These are phyloP conservation scores for Sprattus sprattus DNA, from an alignment of 2,113 vertebrate species.

Conservation along the genomic window DNA sequence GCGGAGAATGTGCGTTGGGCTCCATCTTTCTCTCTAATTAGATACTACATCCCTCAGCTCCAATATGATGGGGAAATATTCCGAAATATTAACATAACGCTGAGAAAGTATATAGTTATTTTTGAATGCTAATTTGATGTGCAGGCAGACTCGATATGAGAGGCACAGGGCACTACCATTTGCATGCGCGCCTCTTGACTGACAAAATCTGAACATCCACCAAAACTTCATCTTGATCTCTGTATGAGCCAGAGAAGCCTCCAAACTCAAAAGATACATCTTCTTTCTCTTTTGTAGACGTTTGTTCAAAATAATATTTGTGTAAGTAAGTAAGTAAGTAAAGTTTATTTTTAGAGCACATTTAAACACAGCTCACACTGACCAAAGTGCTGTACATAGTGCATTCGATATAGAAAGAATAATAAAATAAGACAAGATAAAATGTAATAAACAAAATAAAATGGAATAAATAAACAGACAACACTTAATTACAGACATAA, in stretches of 20 bases:
- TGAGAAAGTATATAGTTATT: not conserved
- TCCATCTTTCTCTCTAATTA: not conserved
- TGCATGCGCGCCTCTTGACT: not conserved
- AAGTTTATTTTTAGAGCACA: no score
- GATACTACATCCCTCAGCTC: not conserved
- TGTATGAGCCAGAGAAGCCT: no score
- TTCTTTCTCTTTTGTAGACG: no score
- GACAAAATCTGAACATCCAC: not conserved
- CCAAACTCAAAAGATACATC: not conserved
- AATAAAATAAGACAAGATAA: no score
- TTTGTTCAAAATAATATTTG: no score
- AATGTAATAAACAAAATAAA: no score
- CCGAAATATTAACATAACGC: not conserved
- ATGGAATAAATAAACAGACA: no score
- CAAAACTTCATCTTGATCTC: not conserved
- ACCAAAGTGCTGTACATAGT: no score
- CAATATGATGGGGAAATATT: not conserved
- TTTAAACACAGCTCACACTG: no score
- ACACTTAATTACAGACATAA: no score
- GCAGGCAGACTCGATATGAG: not conserved
- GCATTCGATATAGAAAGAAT: no score
- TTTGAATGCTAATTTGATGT: not conserved
- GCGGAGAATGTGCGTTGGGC: not conserved
- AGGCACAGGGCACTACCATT: not conserved
- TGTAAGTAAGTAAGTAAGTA: no score